A percentile compares a stretch with the other conserved stretches of the same genome.
Conservation (phyloP, 2,888 invertebrate genomes). For the Chrysotoxum bicinctum region DNA sequence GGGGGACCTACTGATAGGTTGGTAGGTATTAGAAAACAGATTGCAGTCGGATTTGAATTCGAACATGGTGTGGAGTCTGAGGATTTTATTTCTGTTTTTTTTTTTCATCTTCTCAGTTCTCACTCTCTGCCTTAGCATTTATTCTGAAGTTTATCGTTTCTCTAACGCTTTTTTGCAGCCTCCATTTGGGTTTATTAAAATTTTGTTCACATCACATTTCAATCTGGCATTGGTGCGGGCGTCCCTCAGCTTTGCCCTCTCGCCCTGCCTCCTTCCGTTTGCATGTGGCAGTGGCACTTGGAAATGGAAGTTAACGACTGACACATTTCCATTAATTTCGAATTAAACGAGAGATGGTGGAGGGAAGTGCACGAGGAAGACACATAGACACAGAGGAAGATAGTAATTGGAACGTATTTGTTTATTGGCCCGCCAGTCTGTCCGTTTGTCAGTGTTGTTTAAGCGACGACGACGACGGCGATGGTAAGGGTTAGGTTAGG, state of each 20-base stretch:
- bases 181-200: constrained; percentile 71
- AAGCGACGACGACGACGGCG: constrained; percentile 16
- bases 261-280: background rate
- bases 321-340: constrained; percentile 73
- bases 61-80: constrained; percentile 26
- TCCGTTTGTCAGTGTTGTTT: constrained; percentile 54
- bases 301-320: constrained; percentile 70
- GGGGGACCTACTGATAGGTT: background rate
- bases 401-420: constrained; percentile 70
- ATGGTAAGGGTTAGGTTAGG: constrained; percentile 6
- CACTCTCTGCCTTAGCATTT: constrained; percentile 8
- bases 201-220: constrained; percentile 70
- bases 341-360: constrained; percentile 57
- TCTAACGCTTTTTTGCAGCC: constrained; percentile 44
- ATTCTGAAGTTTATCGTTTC: constrained; percentile 46
- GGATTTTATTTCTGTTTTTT: constrained; percentile 25
- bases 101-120: background rate
- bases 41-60: constrained; percentile 22
- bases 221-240: constrained; percentile 13
- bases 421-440: constrained; percentile 71
- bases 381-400: constrained; percentile 53
- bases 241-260: background rate
- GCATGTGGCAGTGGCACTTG: constrained; percentile 44
- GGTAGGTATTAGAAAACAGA: constrained; percentile 32
- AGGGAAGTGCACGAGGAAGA: background rate